Percentiles rank a stretch among this genome's conserved stretches.
These are phyloP conservation scores for Todiramphus saurophagus DNA, from an alignment of 2,113 vertebrate species.

Conservation along the genomic window DNA sequence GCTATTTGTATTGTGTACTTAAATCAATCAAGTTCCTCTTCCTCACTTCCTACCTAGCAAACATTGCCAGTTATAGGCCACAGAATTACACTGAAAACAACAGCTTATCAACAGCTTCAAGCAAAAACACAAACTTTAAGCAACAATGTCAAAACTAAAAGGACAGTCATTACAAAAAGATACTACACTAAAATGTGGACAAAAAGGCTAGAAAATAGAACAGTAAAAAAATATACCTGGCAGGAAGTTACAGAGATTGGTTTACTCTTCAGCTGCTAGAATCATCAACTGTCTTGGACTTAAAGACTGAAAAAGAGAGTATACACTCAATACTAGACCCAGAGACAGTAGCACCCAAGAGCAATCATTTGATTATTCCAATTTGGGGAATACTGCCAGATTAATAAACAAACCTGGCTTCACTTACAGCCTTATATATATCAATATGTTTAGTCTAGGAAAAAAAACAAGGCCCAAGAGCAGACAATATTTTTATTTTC, in stretches of 20 bases:
- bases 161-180: neutral
- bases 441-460: neutral
- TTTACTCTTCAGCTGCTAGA: neutral
- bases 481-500: neutral
- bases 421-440: neutral
- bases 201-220: neutral
- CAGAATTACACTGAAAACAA: neutral
- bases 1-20: neutral
- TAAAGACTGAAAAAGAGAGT: neutral
- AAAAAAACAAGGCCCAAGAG: neutral
- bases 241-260: neutral
- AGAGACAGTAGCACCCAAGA: neutral
- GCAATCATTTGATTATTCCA: neutral
- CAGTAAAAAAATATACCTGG: neutral
- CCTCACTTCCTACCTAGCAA: neutral
- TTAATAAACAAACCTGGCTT: neutral
- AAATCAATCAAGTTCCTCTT: neutral
- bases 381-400: neutral
- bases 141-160: neutral
- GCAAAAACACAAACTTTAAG: neutral
- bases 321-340: neutral
- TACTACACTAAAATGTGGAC: neutral
- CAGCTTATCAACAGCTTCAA: neutral
- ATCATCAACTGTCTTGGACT: neutral
- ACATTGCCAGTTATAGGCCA: neutral